phyloP scores from a whole-genome alignment of 2,113 vertebrate genomes.

The Lepus americanus region DNA sequence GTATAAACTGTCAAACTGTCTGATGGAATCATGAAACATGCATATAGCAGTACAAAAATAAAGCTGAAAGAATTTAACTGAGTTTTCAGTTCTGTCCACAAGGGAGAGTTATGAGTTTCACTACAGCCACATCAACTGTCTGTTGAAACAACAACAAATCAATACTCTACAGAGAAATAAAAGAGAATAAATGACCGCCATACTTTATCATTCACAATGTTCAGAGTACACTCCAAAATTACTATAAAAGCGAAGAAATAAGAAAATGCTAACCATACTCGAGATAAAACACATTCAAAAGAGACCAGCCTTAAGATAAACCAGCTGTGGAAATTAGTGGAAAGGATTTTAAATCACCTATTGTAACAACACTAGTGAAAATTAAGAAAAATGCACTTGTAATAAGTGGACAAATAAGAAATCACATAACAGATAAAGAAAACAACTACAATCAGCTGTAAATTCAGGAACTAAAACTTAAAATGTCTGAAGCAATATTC shows the following conservation, averaged over 20 bases:
- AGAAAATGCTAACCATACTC: slow-evolving; percentile 17
- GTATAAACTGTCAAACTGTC: neutral
- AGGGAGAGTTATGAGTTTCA: slow-evolving; percentile 37
- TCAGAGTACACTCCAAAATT: slow-evolving; percentile 27
- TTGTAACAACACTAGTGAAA: slow-evolving; percentile 14
- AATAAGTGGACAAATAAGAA: slow-evolving; percentile 39
- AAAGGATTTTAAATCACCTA: slow-evolving; percentile 22
- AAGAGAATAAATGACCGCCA: neutral
- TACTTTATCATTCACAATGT: slow-evolving; percentile 34
- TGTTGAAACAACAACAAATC: slow-evolving; percentile 52
- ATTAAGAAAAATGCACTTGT: slow-evolving; percentile 21
- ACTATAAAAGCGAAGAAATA: slow-evolving; percentile 34
- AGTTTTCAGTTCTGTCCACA: neutral
- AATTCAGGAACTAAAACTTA: slow-evolving; percentile 52
- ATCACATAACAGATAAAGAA: slow-evolving; percentile 20
- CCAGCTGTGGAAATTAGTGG: slow-evolving; percentile 23
- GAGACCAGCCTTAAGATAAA: neutral
- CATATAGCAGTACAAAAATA: slow-evolving; percentile 23
- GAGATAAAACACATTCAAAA: neutral
- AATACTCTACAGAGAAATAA: slow-evolving; percentile 30
- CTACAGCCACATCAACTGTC: slow-evolving; percentile 10
- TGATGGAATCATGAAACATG: neutral
- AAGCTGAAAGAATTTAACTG: slow-evolving; percentile 34
- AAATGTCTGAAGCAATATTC: slow-evolving; percentile 48
- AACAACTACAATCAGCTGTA: neutral